phyloP scores from a whole-genome alignment of 1,140 invertebrate species.

The Tribolium madens region DNA sequence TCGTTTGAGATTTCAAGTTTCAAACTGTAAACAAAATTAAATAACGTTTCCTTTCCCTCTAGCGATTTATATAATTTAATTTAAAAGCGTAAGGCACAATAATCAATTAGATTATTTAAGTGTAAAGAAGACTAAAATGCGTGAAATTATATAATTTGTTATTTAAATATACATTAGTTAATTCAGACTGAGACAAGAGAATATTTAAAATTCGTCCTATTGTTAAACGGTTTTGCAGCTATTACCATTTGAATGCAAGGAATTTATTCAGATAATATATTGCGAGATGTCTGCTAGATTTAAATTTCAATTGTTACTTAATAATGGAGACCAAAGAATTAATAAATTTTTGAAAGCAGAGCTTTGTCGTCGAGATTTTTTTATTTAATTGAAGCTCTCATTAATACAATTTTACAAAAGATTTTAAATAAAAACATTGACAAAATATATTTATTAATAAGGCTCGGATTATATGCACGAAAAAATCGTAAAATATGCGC shows the following conservation, averaged over 20 bases:
- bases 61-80: constrained; percentile 19
- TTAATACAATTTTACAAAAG: no score
- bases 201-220: background rate
- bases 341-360: background rate
- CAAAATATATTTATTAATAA: no score
- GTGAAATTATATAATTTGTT: background rate
- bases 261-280: background rate
- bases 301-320: background rate
- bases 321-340: background rate
- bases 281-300: background rate
- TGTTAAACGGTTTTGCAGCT: background rate
- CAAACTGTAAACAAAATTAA: constrained; percentile 14
- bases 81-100: background rate
- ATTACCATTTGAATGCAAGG: background rate
- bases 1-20: background rate
- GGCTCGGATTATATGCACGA: no score
- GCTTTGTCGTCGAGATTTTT: background rate
- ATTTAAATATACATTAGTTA: background rate
- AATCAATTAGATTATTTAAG: background rate
- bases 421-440: no score
- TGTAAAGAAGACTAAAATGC: background rate
- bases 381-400: background rate
- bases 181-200: background rate
- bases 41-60: constrained; percentile 2
- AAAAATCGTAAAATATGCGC: no score